Base-by-base conservation (phyloP, 2,113 vertebrate species). In the Sylvicapra grimmia region DNA sequence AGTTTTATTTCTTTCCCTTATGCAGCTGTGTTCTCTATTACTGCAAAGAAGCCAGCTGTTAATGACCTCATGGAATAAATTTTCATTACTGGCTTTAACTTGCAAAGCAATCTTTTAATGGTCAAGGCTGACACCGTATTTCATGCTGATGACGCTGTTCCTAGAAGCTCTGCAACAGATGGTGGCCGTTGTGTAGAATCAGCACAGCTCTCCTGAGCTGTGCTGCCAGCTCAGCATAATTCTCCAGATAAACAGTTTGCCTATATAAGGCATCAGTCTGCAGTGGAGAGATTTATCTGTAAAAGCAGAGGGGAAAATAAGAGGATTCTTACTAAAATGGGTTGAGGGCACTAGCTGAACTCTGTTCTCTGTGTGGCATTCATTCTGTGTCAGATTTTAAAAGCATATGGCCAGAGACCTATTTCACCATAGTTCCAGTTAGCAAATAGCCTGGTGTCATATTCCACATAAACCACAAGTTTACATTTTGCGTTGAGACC, bases 381-480 rank as follows among this genome's bases (percentile, higher is more conserved):
- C 90, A 77, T 82, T 77, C 94, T 87, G 47, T 92, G 58, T 94
- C 36, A 23, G 65, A 82, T 88, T 93, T 93, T 51, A 89, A 95
- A 97, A 89, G 36, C 85, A 31, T 75, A 53, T 87, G 85, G 19
- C 47, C 33, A 75, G 86, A 94, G 58, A 85, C 25, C 58, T 77
- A 51, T 90, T 95, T 95, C 59, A 56, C 11, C 5, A 5, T 15
- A 72, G 54, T 49, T 56, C 59, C 77, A 63, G 47, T 93, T 86
- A 95, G 85, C 58, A 98, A 93, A 83, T 16, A 92, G 65, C 12
- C 3, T 86, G 65, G 93, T 79, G 36, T 96, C 90, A 77, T 86
- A 94, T 96, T 97, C 96, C 86, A 91, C 63, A 96, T 96, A 93
- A 93, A 94, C 85, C 23, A 10, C 44, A 61, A 86, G 82, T 93